Evolutionary conservation across 2,797 vertebrate species (phyloP).

Genomic region (Cuniculus paca): DNA sequence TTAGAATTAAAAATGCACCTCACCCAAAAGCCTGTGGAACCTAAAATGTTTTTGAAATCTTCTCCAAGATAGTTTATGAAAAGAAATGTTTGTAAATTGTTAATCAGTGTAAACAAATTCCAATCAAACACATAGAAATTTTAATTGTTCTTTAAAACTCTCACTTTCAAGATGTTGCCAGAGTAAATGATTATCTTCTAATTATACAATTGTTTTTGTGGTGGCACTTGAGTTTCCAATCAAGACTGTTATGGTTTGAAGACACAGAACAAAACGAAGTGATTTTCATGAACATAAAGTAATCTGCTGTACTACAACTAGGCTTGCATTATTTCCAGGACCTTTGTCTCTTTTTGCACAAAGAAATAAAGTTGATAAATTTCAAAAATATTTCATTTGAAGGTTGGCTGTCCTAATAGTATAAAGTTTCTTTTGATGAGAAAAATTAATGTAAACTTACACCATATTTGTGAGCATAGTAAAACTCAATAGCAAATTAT

Average conservation of each 20-base stretch:
- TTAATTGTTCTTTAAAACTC: conserved; percentile 85
- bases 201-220: conserved; percentile 82
- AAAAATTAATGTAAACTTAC: conserved; percentile 29
- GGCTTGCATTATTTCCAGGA: background rate
- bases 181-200: conserved; percentile 81
- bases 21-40: conserved; percentile 29
- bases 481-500: background rate
- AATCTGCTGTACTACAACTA: background rate
- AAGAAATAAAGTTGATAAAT: conserved; percentile 12
- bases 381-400: conserved; percentile 48
- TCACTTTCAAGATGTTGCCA: conserved; percentile 79
- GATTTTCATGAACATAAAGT: conserved; percentile 6
- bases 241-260: conserved; percentile 61
- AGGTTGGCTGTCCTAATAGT: conserved; percentile 37
- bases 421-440: background rate
- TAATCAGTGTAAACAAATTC: conserved; percentile 81
- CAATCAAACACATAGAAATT: conserved; percentile 82
- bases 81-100: conserved; percentile 78
- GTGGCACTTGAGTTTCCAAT: conserved; percentile 77
- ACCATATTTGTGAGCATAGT: conserved; percentile 1
- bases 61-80: conserved; percentile 41
- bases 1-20: conserved; percentile 68
- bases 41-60: conserved; percentile 67
- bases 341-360: background rate
- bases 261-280: conserved; percentile 44